These are phyloP conservation scores for Gallinago undulata DNA, from an alignment of 2,113 vertebrate genomes.

Conservation along the genomic window DNA sequence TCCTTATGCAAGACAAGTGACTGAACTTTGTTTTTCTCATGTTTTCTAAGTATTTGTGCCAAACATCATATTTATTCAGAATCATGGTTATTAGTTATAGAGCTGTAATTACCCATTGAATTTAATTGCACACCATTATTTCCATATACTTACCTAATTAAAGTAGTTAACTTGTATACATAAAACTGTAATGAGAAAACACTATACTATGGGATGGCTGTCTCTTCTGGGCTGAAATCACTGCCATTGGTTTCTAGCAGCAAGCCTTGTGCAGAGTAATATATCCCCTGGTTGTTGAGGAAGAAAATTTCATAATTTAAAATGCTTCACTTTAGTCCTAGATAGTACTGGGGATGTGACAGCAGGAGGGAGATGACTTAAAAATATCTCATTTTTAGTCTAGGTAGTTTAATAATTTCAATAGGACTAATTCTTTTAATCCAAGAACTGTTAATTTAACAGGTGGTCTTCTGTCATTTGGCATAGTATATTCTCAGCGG, in stretches of 20 bases:
- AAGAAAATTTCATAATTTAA: neutral
- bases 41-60: constrained; percentile 14
- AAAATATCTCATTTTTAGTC: neutral
- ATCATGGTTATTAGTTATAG: constrained; percentile 39
- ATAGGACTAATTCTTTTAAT: neutral
- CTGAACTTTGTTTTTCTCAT: neutral
- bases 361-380: neutral
- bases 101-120: constrained; percentile 41
- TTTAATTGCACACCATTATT: constrained; percentile 47
- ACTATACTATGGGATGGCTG: neutral
- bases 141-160: constrained; percentile 38
- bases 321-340: neutral
- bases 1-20: neutral
- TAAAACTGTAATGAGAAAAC: constrained; percentile 33
- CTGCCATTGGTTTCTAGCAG: neutral
- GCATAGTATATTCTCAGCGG: neutral
- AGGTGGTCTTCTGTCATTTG: neutral
- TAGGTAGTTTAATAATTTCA: neutral
- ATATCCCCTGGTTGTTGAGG: neutral
- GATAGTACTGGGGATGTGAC: neutral
- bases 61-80: constrained; percentile 32
- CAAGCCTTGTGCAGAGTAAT: neutral
- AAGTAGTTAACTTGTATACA: constrained; percentile 42
- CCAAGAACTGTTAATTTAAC: neutral
- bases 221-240: neutral